Conservation (phyloP, 2,113 vertebrate species). For the Egretta garzetta region DNA sequence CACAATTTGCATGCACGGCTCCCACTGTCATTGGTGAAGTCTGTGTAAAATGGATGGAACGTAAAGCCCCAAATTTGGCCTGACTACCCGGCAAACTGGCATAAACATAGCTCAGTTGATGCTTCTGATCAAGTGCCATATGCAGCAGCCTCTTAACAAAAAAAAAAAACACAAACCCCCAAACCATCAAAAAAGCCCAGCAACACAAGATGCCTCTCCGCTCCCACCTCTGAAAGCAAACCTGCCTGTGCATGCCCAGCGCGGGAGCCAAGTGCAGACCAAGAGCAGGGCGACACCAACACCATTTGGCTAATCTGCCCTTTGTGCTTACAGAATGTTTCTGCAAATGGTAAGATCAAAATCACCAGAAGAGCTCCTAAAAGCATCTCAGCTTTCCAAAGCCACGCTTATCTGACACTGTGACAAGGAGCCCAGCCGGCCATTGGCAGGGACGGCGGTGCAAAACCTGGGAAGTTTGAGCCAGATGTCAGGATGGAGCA, state of each 20-base stretch:
- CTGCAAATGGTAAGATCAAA: constrained; percentile 27
- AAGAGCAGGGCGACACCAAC: constrained; percentile 13
- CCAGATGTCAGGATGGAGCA: constrained; percentile 35
- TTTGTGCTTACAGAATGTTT: not conserved
- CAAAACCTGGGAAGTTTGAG: not conserved
- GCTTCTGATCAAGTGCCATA: not conserved
- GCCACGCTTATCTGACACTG: constrained; percentile 5
- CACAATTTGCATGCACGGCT: not conserved
- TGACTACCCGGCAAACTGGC: not conserved
- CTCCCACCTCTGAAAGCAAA: not conserved
- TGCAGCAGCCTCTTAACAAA: not conserved
- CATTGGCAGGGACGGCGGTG: not conserved
- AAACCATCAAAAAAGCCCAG: not conserved
- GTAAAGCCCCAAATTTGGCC: not conserved
- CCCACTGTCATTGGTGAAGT: not conserved
- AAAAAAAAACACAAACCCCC: not conserved
- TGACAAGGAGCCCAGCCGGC: constrained; percentile 19
- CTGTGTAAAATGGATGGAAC: not conserved
- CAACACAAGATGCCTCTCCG: too few species aligned
- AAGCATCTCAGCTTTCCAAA: constrained; percentile 50
- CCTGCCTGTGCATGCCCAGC: constrained; percentile 2
- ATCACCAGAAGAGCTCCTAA: constrained; percentile 38
- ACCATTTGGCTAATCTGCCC: constrained; percentile 10
- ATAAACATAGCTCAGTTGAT: not conserved
- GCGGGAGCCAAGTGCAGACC: not conserved